A percentile compares a stretch with the other conserved stretches of the same genome.
These are phyloP conservation scores for Pseudoips prasinana DNA, from an alignment of 2,888 invertebrate genomes.

Conservation along the genomic window DNA sequence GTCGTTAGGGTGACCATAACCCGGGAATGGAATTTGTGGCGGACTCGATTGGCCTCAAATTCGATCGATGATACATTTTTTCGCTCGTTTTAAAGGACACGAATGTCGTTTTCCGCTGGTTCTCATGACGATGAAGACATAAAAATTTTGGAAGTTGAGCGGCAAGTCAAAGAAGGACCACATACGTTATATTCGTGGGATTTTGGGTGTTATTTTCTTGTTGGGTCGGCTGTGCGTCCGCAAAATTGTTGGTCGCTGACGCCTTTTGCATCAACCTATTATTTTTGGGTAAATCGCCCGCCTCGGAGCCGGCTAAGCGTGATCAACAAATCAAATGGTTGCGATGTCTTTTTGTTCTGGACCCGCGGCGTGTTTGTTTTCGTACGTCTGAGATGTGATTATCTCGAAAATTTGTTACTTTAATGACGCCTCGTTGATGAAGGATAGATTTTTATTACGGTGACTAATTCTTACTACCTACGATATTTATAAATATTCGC, in stretches of 20 bases:
- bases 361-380: conserved; percentile 75
- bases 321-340: conserved; percentile 70
- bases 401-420: conserved; percentile 62
- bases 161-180: conserved; percentile 74
- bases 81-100: conserved; percentile 44
- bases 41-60: conserved; percentile 51
- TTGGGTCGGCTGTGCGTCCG: conserved; percentile 54
- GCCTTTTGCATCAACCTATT: conserved; percentile 72
- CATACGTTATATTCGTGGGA: conserved; percentile 68
- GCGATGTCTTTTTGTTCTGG: conserved; percentile 43
- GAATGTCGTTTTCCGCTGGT: conserved; percentile 51
- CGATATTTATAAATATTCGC: conserved; percentile 17
- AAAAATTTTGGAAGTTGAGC: conserved; percentile 69
- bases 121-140: conserved; percentile 79
- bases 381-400: conserved; percentile 69
- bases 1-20: conserved; percentile 70
- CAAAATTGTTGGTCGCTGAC: conserved; percentile 77
- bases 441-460: conserved; percentile 51
- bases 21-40: conserved; percentile 63
- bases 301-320: conserved; percentile 57
- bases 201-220: conserved; percentile 54
- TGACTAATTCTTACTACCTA: conserved; percentile 36
- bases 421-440: conserved; percentile 47
- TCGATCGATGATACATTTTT: conserved; percentile 53
- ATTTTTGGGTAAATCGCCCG: conserved; percentile 65